A percentile compares a stretch with the other conserved stretches of the same genome.
phyloP scores from a whole-genome alignment of 2,888 invertebrate species.

The Gisinianus flammeolus region DNA sequence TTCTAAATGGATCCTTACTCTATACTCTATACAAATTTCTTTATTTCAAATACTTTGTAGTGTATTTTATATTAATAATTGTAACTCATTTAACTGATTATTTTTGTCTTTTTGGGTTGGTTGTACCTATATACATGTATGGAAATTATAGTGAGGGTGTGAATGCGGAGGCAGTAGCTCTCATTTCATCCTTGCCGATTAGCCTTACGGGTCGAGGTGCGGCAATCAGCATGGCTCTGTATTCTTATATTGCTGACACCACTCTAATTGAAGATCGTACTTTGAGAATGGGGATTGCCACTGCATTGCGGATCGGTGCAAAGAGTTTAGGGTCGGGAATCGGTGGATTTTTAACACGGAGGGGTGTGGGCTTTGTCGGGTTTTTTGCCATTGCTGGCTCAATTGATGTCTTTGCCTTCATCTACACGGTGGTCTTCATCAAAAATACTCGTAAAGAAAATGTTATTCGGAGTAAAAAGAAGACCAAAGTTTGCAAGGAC shows the following conservation, averaged over 20 bases:
- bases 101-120: too few relatives aligned
- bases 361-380: slow-evolving; percentile 46
- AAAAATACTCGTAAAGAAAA: slow-evolving; percentile 53
- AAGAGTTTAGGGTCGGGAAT: slow-evolving; percentile 54
- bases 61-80: too few relatives aligned
- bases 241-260: slow-evolving; percentile 58
- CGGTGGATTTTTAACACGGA: slow-evolving; percentile 55
- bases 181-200: slow-evolving; percentile 46
- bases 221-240: slow-evolving; percentile 58
- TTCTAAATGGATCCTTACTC: too few relatives aligned
- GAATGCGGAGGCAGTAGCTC: slow-evolving; percentile 51
- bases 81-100: too few relatives aligned
- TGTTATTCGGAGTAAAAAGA: slow-evolving; percentile 54
- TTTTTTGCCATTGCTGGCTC: slow-evolving; percentile 55
- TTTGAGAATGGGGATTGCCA: slow-evolving; percentile 69
- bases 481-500: slow-evolving; percentile 66
- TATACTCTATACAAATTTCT: too few relatives aligned
- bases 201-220: slow-evolving; percentile 68
- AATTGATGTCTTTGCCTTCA: slow-evolving; percentile 51
- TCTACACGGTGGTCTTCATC: slow-evolving; percentile 53
- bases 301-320: slow-evolving; percentile 63
- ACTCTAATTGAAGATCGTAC: slow-evolving; percentile 68
- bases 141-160: too few relatives aligned
- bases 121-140: too few relatives aligned
- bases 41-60: too few relatives aligned